Base-by-base conservation (phyloP, 2,888 invertebrate genomes). In the Trypoxylon attenuatum region DNA sequence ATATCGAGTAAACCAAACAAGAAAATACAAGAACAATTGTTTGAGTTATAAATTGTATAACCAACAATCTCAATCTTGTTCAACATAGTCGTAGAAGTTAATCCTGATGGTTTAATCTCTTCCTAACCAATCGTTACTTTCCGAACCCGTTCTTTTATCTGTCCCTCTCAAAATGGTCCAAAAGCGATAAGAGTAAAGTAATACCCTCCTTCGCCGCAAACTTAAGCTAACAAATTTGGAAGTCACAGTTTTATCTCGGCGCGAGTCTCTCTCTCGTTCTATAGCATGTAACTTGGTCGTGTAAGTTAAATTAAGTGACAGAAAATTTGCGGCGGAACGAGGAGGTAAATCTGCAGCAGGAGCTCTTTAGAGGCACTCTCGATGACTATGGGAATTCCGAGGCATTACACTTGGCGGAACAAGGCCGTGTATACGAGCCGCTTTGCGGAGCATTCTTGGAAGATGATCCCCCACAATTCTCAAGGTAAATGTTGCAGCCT, bases 391-490 rank as follows among this genome's bases (percentile, higher is more conserved):
- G 23, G 29, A 58, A 61, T 63, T 63, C 49, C 45, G 29, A 56
- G 53, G 53, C 42, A 51, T 66, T 49, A 51, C 47, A 42, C 46
- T 59, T 18, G 39, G 15, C 15, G 47, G 15, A 46, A 60, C 67
- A 46, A 50, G 52, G 56, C 21, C 19, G 43, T 27, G 41, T 10
- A 33, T 33, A 10, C 60, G 46, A 59, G 67, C 59, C 57, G 68
- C 72, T 67, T 56, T 50, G 54, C 56, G 63, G 46, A 41, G 55
- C 63, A 71, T 62, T 62, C 72, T 57, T 57, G 63, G 57, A 38
- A 49, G 59, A 71, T 63, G 68, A 71, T 71, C 68, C 59, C 45
- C 67, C 68, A 33, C 63, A 60, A 54, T 58, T 38, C 62, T 50
- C 51, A 15, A 39, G 45, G 51, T 38, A 43, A 71, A 67, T 42